Evolutionary conservation across 2,888 invertebrate genomes (phyloP), one percentile per base, ranked within the genome.

Genomic region (Drosophila formosana): DNA sequence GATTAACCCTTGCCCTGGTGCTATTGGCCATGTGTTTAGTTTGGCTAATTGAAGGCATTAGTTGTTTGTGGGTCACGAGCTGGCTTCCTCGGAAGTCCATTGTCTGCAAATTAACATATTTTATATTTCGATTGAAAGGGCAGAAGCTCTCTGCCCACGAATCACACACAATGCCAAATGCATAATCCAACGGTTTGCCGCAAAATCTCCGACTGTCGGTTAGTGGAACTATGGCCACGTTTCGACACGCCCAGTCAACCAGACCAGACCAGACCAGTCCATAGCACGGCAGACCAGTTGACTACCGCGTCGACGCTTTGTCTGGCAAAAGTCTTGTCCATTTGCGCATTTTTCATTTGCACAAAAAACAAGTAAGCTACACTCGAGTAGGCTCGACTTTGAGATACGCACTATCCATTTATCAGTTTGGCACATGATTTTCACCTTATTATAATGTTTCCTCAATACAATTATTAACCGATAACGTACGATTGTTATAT

Each of bases 31-130:
- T 69, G 55, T 81, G 67, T 68, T 81, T 74, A 73, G 77, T 72
- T 75, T 58, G 73, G 78, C 83, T 90, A 90, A 88, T 88, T 89
- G 80, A 70, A 74, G 78, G 86, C 86, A 86, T 86, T 88, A 90
- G 90, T 89, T 86, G 77, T 88, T 89, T 90, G 80, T 90, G 88
- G 88, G 86, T 84, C 81, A 66, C 72, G 78, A 72, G 51, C 34
- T 57, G 53, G 34, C 66, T 89, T 89, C 82, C 72, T 43, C 64
- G 58, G 71, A 88, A 87, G 37, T 70, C 53, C 78, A 68, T 89
- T 88, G 88, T 88, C 28, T 61, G 57, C 65, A 88, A 89, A 86
- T 86, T 78, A 80, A 66, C 80, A 86, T 76, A 78, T 78, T 75
- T 69, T 69, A 68, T 65, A 72, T 69, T 82, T 79, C 80, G 60